Conservation (phyloP, 2,888 invertebrate species). For the Anaspis maculata region DNA sequence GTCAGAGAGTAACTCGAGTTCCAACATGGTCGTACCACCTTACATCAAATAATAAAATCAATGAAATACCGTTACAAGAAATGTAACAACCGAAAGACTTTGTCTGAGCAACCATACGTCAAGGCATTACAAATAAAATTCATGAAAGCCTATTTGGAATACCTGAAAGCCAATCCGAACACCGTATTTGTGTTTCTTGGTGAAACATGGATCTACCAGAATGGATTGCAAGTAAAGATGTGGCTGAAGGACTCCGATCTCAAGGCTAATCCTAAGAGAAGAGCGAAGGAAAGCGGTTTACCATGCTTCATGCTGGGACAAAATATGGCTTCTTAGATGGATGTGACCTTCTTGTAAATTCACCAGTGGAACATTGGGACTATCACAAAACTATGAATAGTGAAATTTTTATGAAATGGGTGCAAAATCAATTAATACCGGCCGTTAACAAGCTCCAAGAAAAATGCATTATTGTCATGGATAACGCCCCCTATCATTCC, state of each 20-base stretch:
- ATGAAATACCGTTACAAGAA: constrained; percentile 3
- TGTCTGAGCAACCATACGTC: constrained; percentile 1
- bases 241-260: not conserved
- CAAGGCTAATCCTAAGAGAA: too few species aligned
- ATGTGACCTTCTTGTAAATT: constrained; percentile 1
- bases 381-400: constrained; percentile 7
- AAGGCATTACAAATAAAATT: constrained; percentile 1
- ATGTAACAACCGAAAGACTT: constrained; percentile 1
- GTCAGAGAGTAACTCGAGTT: not conserved
- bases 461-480: constrained; percentile 1
- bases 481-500: constrained; percentile 5
- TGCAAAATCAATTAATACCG: constrained; percentile 33
- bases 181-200: not conserved
- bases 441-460: constrained; percentile 4
- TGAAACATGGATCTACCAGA: constrained; percentile 3
- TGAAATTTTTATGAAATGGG: constrained; percentile 52
- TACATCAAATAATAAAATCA: constrained; percentile 1
- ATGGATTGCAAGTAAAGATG: too few species aligned
- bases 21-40: not conserved
- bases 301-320: constrained; percentile 3
- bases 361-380: constrained; percentile 1
- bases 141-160: constrained; percentile 2
- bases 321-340: constrained; percentile 1
- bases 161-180: not conserved
- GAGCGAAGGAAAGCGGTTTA: constrained; percentile 4